These are phyloP conservation scores for Palaemon carinicauda DNA, from an alignment of 1,140 invertebrate species.

Conservation along the genomic window DNA sequence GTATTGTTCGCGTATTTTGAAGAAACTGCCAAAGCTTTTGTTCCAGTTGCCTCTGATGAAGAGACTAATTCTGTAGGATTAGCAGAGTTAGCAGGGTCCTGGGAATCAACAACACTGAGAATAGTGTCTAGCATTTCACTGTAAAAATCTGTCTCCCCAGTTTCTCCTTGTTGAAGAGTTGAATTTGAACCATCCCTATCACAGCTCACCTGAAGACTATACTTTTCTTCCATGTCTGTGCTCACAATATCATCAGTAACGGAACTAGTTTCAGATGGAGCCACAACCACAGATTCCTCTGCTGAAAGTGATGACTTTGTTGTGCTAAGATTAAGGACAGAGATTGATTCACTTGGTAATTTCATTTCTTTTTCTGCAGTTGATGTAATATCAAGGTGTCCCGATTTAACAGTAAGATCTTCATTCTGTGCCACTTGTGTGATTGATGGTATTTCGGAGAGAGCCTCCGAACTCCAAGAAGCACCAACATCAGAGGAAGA, in stretches of 20 bases:
- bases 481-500: too few relatives aligned
- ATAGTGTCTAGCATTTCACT: conserved; percentile 45
- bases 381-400: neutral
- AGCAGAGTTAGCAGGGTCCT: conserved; percentile 15
- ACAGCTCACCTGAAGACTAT: neutral
- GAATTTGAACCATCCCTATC: conserved; percentile 16
- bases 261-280: neutral
- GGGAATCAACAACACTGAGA: conserved; percentile 38
- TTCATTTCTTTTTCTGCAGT: neutral
- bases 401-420: neutral
- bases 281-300: neutral
- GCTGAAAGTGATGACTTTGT: neutral
- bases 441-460: neutral
- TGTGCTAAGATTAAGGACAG: neutral
- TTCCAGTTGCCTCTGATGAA: too few relatives aligned
- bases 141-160: conserved; percentile 42
- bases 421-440: neutral
- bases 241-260: neutral
- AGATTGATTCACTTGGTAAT: neutral
- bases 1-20: too few relatives aligned
- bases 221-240: neutral
- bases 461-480: neutral
- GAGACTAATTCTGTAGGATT: neutral
- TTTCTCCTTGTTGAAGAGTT: neutral
- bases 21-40: too few relatives aligned